Base-by-base conservation (phyloP, 2,888 invertebrate species). In the Erebia epiphron region DNA sequence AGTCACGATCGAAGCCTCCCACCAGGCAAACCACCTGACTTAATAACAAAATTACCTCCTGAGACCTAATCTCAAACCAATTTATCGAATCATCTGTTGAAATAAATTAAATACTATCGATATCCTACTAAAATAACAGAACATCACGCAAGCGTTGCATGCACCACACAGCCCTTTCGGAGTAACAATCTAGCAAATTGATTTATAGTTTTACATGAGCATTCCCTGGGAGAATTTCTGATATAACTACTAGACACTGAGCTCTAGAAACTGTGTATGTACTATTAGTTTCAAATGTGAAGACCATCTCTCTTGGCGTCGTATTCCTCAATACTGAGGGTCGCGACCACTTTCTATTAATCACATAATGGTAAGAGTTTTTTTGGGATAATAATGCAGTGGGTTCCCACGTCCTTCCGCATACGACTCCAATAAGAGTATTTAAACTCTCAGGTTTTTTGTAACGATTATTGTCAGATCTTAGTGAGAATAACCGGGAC, bases 191-290 rank as follows among this genome's bases (percentile, higher is more conserved):
- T 75, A 76, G 79, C 79, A 82, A 83, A 84, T 84, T 85, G 84
- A 87, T 88, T 86, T 85, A 87, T 87, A 85, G 85, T 82, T 83
- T 82, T 81, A 82, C 83, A 84, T 84, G 83, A 85, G 85, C 86
- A 86, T 85, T 81, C 83, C 80, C 80, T 56, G 4, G 43, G 82
- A 79, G 60, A 63, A 64, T 61, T 67, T 79, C 80, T 82, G 82
- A 79, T 81, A 81, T 78, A 76, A 81, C 81, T 83, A 79, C 26
- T 26, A 26, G 26, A 26, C 26, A 3, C 35, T 35, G 35, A 35
- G 35, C 35, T 13, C 46, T 46, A 46, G 46, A 46, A 13, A 46
- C 46, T 46, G 2, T 46, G 46, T 46, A 1, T 46, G 72, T 54
- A 10, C 16, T 7, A 16, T 54, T 35, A 35, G 35, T 35, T 35